phyloP scores from a whole-genome alignment of 2,113 vertebrate species.

The Nothocercus nigrocapillus region DNA sequence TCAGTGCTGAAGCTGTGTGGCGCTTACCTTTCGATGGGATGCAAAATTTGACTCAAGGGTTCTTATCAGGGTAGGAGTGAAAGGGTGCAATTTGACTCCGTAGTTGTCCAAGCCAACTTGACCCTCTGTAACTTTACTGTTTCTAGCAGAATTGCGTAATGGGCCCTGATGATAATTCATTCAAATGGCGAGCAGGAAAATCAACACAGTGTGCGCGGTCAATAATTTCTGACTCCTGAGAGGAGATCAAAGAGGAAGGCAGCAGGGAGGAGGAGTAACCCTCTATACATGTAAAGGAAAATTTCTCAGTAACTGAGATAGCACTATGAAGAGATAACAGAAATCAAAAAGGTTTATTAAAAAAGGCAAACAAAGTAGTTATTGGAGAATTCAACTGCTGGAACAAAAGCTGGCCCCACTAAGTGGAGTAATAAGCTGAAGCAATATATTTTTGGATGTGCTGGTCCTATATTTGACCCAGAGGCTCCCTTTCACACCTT shows the following conservation, averaged over 20 bases:
- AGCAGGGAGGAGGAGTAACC: conserved; percentile 48
- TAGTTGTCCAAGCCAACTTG: neutral
- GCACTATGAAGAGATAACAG: neutral
- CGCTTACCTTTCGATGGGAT: neutral
- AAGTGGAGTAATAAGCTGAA: neutral
- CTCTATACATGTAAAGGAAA: conserved; percentile 40
- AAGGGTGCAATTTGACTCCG: neutral
- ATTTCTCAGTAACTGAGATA: conserved; percentile 36
- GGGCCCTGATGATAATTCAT: conserved; percentile 20
- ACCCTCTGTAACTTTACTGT: neutral
- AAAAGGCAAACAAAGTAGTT: conserved; percentile 36
- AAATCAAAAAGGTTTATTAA: conserved; percentile 60
- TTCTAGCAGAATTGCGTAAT: conserved; percentile 9
- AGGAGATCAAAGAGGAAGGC: conserved; percentile 54
- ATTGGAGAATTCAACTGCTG: neutral
- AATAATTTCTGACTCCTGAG: conserved; percentile 37
- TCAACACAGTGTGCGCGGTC: neutral
- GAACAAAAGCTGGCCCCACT: neutral
- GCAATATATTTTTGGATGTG: neutral
- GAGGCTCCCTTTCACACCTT: neutral
- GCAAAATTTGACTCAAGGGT: neutral
- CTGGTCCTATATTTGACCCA: neutral
- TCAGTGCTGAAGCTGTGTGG: neutral
- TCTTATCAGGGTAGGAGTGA: neutral
- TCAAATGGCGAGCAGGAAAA: conserved; percentile 47